phyloP scores from a whole-genome alignment of 1,140 invertebrate species.

The Platyscapa corneri region DNA sequence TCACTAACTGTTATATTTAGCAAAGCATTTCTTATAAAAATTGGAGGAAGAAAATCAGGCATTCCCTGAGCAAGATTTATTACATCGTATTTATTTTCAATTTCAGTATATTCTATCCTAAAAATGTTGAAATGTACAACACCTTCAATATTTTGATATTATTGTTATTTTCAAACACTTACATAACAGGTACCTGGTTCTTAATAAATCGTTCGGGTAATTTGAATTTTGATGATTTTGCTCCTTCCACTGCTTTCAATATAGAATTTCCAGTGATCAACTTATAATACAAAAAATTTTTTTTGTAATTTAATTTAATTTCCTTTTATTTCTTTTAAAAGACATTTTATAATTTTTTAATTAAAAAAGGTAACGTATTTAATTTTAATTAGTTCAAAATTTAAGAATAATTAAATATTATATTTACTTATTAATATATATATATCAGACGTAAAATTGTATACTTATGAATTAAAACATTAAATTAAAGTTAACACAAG shows the following conservation, averaged over 20 bases:
- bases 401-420: neutral
- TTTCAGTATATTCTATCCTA: neutral
- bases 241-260: neutral
- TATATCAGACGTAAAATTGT: too few species aligned
- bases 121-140: neutral
- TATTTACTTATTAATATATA: neutral
- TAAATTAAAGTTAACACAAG: too few species aligned
- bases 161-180: neutral
- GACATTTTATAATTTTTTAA: too few species aligned
- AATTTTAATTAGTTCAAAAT: too few species aligned
- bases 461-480: too few species aligned
- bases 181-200: neutral
- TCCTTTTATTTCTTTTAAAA: too few species aligned
- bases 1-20: slow-evolving; percentile 79
- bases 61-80: slow-evolving; percentile 98
- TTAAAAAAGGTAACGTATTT: too few species aligned
- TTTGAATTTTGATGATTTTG: slow-evolving; percentile 29
- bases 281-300: neutral
- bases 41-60: slow-evolving; percentile 93
- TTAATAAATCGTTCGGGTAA: neutral
- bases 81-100: slow-evolving; percentile 75
- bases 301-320: too few species aligned
- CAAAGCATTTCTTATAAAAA: slow-evolving; percentile 87
- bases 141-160: neutral
- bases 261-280: neutral